Conservation (phyloP, 1,140 invertebrate species). For the Trichomalopsis sarcophagae region DNA sequence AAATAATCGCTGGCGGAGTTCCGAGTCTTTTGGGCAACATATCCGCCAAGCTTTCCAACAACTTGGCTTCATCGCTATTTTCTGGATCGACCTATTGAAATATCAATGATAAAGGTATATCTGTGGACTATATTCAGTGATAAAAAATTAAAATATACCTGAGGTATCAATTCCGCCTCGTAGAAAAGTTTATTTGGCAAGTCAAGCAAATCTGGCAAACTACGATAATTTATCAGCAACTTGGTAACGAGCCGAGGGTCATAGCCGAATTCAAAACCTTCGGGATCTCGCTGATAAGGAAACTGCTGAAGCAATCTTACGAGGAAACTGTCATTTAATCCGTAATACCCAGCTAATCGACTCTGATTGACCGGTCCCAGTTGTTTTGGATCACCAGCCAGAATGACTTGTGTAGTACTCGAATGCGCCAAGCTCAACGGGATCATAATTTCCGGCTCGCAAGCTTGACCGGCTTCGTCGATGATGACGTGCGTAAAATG, state of each 20-base stretch:
- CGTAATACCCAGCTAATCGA: constrained; percentile 78
- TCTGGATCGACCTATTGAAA: constrained; percentile 48
- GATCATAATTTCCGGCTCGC: constrained; percentile 91
- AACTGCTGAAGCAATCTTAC: constrained; percentile 80
- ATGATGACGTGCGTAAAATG: constrained; percentile 93
- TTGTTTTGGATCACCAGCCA: constrained; percentile 95
- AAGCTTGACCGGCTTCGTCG: constrained; percentile 94
- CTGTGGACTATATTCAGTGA: background rate
- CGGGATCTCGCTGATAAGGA: constrained; percentile 81
- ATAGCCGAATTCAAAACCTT: constrained; percentile 77
- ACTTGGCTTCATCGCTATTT: constrained; percentile 64
- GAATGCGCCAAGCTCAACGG: constrained; percentile 77
- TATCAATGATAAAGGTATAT: background rate
- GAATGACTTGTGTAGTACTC: constrained; percentile 80
- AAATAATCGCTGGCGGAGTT: constrained; percentile 79
- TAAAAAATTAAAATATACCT: constrained; percentile 62
- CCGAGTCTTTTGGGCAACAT: constrained; percentile 69
- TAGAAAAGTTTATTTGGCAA: constrained; percentile 91
- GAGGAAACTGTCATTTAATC: constrained; percentile 83
- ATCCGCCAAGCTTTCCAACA: constrained; percentile 60
- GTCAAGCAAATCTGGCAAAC: constrained; percentile 84
- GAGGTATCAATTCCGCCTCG: constrained; percentile 80
- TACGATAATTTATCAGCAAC: constrained; percentile 86
- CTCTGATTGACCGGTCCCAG: constrained; percentile 89
- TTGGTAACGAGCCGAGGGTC: constrained; percentile 84